Conservation (phyloP, 2,888 invertebrate species). For the Cephalotes varians region DNA sequence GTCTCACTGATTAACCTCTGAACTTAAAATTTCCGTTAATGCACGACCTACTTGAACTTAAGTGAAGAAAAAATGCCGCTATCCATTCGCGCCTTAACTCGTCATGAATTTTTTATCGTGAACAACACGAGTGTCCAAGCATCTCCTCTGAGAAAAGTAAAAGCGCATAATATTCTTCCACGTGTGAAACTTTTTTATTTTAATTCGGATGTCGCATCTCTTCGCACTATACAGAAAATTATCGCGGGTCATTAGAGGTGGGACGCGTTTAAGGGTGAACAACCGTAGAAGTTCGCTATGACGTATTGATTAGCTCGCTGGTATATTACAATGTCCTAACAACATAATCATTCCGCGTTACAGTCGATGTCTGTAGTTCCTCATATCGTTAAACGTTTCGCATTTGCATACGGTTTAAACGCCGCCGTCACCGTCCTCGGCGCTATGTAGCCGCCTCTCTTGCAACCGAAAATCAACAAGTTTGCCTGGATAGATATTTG, state of each 20-base stretch:
- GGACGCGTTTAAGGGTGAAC: conserved; percentile 25
- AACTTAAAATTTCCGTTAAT: conserved; percentile 9
- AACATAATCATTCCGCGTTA: conserved; percentile 25
- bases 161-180: background rate
- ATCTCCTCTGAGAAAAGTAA: background rate
- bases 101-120: background rate
- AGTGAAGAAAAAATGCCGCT: background rate
- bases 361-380: conserved; percentile 13
- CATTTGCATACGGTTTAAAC: conserved; percentile 33
- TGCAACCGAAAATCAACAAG: conserved; percentile 47
- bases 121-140: background rate
- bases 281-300: conserved; percentile 26
- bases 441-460: background rate
- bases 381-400: conserved; percentile 37
- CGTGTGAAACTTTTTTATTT: background rate
- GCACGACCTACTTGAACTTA: background rate
- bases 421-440: background rate
- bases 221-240: background rate
- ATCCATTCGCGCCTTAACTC: background rate
- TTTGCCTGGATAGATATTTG: conserved; percentile 36
- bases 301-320: conserved; percentile 24
- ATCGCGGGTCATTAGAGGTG: background rate
- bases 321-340: conserved; percentile 20
- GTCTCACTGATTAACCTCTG: background rate
- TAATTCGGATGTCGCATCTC: background rate